phyloP scores from a whole-genome alignment of 2,113 vertebrate genomes.

The Deroptyus accipitrinus region DNA sequence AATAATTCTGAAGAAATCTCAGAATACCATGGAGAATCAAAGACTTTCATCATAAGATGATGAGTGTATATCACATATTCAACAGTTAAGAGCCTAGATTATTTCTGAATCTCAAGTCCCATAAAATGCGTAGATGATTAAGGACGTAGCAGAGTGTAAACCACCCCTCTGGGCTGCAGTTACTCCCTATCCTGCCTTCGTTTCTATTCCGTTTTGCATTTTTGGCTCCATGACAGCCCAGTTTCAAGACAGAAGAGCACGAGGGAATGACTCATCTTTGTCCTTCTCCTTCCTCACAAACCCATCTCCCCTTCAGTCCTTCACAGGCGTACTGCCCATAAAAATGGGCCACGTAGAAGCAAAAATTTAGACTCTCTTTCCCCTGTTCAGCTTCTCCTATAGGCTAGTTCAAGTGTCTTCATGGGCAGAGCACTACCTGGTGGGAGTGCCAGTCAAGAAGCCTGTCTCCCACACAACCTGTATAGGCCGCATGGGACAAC shows the following conservation, averaged over 20 bases:
- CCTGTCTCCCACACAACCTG: background rate
- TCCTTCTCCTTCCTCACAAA: background rate
- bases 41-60: background rate
- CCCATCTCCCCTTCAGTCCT: background rate
- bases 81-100: background rate
- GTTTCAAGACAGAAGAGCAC: background rate
- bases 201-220: background rate
- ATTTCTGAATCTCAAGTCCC: background rate
- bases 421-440: background rate
- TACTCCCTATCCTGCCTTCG: background rate
- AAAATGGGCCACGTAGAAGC: background rate
- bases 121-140: background rate
- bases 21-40: background rate
- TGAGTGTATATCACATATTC: background rate
- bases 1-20: constrained; percentile 34
- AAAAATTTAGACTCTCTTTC: background rate
- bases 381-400: background rate
- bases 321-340: accelerated
- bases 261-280: background rate
- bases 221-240: background rate
- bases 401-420: background rate
- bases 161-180: background rate
- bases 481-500: background rate
- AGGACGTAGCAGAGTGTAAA: background rate
- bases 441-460: background rate